Evolutionary conservation across 2,113 vertebrate genomes (phyloP).

Genomic region (Cyphomyrus plagiostoma): DNA sequence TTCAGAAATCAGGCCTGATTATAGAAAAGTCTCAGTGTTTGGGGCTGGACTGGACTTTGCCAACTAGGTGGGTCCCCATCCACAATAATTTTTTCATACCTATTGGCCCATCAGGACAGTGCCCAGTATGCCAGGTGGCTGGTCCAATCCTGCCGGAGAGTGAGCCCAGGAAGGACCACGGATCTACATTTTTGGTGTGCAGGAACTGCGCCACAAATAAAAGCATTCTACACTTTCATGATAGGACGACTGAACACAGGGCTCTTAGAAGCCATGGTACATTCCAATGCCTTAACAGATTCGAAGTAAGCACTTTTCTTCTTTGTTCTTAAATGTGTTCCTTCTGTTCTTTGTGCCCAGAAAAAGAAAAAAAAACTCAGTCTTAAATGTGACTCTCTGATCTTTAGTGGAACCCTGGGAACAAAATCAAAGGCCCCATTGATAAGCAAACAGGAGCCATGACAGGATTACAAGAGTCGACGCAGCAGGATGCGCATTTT

Average conservation of each 20-base stretch:
- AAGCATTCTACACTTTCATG: background rate
- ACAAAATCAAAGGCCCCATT: conserved; percentile 59
- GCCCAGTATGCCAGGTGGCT: background rate
- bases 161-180: background rate
- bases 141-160: background rate
- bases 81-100: background rate
- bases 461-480: conserved; percentile 56
- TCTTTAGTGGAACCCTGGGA: conserved; percentile 47
- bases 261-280: background rate
- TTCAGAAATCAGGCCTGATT: background rate
- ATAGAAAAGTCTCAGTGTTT: background rate
- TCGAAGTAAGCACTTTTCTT: background rate
- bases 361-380: background rate
- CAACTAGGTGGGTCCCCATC: background rate
- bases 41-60: background rate
- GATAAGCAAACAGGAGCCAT: conserved; percentile 59
- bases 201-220: background rate
- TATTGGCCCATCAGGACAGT: background rate
- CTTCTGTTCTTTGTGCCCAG: background rate
- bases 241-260: background rate
- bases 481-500: conserved; percentile 41
- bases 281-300: background rate
- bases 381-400: conserved; percentile 42
- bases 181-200: background rate
- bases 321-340: conserved; percentile 2